Conservation (phyloP, 2,113 vertebrate genomes). For the Sylvia atricapilla region DNA sequence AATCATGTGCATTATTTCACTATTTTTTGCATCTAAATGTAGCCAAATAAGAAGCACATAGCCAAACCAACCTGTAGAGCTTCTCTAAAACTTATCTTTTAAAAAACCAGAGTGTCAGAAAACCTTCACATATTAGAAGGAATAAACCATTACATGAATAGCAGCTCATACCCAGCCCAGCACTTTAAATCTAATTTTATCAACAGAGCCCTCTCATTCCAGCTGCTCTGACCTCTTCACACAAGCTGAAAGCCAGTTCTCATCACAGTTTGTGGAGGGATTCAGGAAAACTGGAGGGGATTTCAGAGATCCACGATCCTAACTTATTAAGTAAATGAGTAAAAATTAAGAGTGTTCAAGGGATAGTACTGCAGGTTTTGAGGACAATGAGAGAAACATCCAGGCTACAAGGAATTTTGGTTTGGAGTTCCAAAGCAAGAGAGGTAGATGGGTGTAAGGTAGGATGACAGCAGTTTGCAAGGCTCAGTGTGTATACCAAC, state of each 20-base stretch:
- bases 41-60: not conserved
- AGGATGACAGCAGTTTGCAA: not conserved
- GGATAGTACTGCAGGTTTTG: not conserved
- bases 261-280: not conserved
- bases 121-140: not conserved
- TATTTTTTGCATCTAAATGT: not conserved
- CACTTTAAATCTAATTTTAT: not conserved
- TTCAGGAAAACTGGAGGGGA: not conserved
- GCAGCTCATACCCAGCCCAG: not conserved
- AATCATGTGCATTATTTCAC: not conserved
- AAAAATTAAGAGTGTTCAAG: not conserved
- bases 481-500: not conserved
- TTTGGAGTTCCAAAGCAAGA: not conserved
- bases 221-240: not conserved
- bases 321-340: not conserved
- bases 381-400: not conserved
- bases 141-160: not conserved
- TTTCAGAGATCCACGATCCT: rapidly evolving
- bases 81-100: not conserved
- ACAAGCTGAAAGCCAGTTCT: not conserved
- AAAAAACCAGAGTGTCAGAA: not conserved
- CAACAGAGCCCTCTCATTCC: not conserved
- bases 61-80: not conserved
- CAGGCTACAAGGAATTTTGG: not conserved
- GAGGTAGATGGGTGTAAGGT: not conserved